These are phyloP conservation scores for Microtus ochrogaster DNA, from an alignment of 2,113 vertebrate species.

Conservation along the genomic window DNA sequence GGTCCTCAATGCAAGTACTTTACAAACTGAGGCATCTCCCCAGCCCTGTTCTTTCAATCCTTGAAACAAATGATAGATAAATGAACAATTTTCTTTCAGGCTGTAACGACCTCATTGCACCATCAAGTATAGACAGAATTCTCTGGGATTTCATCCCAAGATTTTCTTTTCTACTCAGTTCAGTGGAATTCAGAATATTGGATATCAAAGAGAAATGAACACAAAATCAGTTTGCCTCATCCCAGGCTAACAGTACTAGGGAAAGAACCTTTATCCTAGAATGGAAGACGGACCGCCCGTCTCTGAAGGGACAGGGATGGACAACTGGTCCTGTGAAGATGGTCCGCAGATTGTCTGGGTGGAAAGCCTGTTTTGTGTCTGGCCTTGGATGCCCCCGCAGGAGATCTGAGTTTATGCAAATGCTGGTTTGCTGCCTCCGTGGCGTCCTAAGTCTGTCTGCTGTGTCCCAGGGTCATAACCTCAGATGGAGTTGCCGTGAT, in stretches of 20 bases:
- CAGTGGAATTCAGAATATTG: constrained; percentile 1
- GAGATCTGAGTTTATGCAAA: background rate
- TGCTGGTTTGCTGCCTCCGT: background rate
- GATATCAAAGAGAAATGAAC: background rate
- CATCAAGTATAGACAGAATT: too few relatives aligned
- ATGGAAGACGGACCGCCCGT: background rate
- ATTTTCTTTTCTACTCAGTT: background rate
- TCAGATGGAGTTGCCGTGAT: background rate
- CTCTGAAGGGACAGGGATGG: background rate
- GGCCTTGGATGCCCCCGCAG: background rate
- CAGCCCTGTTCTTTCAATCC: background rate
- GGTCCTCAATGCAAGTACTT: background rate
- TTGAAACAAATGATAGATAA: background rate
- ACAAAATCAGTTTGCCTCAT: background rate
- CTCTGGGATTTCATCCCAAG: background rate
- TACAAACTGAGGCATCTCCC: background rate
- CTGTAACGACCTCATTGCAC: background rate
- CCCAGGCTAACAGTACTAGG: background rate
- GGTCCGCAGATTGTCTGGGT: background rate
- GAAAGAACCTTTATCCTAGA: background rate
- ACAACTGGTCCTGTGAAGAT: background rate
- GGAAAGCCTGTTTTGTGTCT: background rate
- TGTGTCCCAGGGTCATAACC: background rate
- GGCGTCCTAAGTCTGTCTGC: background rate
- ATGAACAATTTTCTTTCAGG: background rate